These are phyloP conservation scores for Eumacrocentrus americanus DNA, from an alignment of 2,888 invertebrate genomes.

Conservation along the genomic window DNA sequence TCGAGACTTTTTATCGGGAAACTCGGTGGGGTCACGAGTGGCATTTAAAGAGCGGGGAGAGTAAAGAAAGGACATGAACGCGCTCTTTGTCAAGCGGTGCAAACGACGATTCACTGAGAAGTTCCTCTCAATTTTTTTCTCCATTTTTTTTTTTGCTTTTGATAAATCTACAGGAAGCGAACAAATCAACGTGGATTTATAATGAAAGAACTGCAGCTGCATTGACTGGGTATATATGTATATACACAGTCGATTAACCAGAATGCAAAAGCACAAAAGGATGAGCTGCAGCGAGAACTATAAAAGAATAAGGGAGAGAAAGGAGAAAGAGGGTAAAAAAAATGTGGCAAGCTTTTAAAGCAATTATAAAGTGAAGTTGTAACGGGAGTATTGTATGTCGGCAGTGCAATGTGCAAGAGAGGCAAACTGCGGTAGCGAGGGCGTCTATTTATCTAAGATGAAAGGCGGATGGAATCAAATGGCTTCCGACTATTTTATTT, in stretches of 20 bases:
- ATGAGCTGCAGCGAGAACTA: neutral
- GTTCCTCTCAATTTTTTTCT: neutral
- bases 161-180: neutral
- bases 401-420: too few species aligned
- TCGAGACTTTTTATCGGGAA: neutral
- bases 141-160: conserved; percentile 1
- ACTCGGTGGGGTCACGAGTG: conserved; percentile 1
- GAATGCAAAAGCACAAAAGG: neutral
- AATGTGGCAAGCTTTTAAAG: conserved; percentile 21
- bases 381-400: conserved; percentile 19
- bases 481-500: conserved; percentile 25
- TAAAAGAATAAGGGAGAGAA: neutral
- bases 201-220: conserved; percentile 18
- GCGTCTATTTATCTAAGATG: conserved; percentile 26
- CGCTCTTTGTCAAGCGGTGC: conserved; percentile 9
- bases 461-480: conserved; percentile 21
- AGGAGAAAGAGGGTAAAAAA: neutral
- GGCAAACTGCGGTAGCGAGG: too few species aligned
- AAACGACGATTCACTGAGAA: conserved; percentile 11
- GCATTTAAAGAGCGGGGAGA: neutral
- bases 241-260: conserved; percentile 19
- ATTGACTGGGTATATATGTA: too few species aligned
- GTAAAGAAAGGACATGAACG: neutral
- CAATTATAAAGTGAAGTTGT: conserved; percentile 22
- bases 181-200: conserved; percentile 1